Conservation (phyloP, 2,797 vertebrate species). For the Natrix natrix region DNA sequence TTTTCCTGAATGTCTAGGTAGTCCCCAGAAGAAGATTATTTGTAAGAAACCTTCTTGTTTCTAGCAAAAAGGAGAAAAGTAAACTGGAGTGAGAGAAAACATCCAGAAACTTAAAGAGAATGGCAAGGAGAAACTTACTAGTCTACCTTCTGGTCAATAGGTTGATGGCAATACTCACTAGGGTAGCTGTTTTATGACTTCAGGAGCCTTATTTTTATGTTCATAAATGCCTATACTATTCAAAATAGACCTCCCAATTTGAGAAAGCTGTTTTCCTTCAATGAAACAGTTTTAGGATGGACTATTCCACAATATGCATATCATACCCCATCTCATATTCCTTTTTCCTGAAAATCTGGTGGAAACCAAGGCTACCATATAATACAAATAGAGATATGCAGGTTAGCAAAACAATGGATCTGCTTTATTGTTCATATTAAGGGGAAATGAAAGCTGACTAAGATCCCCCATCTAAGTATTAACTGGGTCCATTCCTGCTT, state of each 20-base stretch:
- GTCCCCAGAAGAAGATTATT: not conserved
- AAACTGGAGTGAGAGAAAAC: not conserved
- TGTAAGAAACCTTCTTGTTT: not conserved
- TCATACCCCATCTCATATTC: not conserved
- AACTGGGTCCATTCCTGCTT: not conserved
- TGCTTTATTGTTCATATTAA: not conserved
- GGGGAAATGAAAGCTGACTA: not conserved
- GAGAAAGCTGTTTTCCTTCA: not conserved
- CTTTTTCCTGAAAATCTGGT: not conserved
- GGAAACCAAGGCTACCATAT: not conserved
- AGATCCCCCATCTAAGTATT: not conserved
- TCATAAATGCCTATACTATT: not conserved
- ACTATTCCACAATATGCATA: not conserved
- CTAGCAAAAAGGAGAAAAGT: not conserved
- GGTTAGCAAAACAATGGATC: not conserved
- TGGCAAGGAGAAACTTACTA: not conserved
- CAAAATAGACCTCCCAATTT: not conserved
- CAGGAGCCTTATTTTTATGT: not conserved
- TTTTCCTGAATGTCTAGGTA: not conserved
- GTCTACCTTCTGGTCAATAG: not conserved
- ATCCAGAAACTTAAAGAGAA: not conserved
- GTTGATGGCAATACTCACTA: not conserved
- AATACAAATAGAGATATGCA: not conserved
- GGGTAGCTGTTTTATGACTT: not conserved
- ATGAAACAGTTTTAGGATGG: not conserved